Conservation (phyloP, 2,797 vertebrate species). For the Parauchenoglanis punctatus region DNA sequence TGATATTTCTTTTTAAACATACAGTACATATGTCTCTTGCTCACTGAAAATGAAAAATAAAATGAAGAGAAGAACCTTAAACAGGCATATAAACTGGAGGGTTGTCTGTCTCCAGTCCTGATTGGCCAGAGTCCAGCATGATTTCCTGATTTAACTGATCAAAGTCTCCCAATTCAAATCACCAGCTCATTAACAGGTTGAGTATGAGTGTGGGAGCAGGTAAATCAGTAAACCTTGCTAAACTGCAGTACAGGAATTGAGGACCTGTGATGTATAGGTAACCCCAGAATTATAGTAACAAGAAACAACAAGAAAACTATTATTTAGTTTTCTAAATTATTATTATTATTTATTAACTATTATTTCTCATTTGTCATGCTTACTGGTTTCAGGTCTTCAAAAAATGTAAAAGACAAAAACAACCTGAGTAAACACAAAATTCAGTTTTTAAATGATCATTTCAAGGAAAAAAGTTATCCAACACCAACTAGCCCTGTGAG, state of each 20-base stretch:
- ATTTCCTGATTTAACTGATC: constrained; percentile 12
- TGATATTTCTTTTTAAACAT: neutral
- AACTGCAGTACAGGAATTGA: neutral
- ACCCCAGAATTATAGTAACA: neutral
- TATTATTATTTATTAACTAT: no score
- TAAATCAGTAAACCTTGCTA: neutral
- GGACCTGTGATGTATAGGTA: neutral
- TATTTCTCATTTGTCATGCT: neutral
- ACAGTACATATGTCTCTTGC: neutral
- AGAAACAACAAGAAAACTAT: neutral
- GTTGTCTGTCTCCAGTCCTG: neutral
- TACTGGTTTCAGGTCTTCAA: neutral
- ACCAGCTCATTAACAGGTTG: neutral
- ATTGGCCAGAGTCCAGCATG: neutral
- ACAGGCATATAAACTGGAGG: neutral
- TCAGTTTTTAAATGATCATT: neutral
- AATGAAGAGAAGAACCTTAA: neutral
- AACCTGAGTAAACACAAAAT: neutral
- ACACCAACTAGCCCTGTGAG: neutral
- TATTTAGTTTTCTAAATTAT: no score
- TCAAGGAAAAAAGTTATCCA: neutral
- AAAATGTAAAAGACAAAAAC: neutral
- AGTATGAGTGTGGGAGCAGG: neutral
- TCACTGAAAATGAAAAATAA: neutral
- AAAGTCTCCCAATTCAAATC: constrained; percentile 1